Percentiles rank a stretch among this genome's conserved stretches.
phyloP scores from a whole-genome alignment of 2,797 vertebrate species.

The Melanotaenia parkinsoni region DNA sequence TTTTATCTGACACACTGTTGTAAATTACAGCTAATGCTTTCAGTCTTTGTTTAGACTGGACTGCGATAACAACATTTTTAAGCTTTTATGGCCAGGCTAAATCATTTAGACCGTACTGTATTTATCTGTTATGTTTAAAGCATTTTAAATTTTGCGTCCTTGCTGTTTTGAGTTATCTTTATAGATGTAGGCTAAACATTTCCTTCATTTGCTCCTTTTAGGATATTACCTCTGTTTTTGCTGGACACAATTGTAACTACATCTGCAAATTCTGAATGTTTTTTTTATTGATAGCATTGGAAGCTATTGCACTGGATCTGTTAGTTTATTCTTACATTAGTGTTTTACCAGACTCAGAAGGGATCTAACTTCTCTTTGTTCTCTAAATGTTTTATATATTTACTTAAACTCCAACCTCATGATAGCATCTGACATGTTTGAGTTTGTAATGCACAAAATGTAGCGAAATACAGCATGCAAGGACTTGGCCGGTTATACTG shows the following conservation, averaged over 20 bases:
- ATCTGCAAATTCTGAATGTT: neutral
- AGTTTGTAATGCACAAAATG: constrained; percentile 1
- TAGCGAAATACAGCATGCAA: neutral
- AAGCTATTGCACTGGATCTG: neutral
- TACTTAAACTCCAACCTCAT: constrained; percentile 1
- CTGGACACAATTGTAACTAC: neutral
- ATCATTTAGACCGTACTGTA: neutral
- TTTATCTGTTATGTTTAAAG: neutral
- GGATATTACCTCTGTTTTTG: neutral
- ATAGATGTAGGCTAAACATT: neutral
- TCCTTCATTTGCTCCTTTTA: neutral
- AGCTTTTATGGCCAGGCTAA: neutral
- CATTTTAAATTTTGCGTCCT: neutral
- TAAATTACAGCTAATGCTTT: neutral
- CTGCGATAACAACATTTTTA: neutral
- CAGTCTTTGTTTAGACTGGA: neutral
- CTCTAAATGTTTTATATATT: constrained; percentile 11
- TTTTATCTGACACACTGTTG: neutral
- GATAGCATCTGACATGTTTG: constrained; percentile 17
- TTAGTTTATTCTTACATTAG: neutral
- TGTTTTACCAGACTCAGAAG: constrained; percentile 6
- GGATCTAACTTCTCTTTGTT: neutral
- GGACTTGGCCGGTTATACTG: neutral
- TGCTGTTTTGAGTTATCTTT: constrained; percentile 2
- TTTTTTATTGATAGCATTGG: neutral